Conservation (phyloP, 92 coral and sea anemone species). For the Palythoa caribaeorum region DNA sequence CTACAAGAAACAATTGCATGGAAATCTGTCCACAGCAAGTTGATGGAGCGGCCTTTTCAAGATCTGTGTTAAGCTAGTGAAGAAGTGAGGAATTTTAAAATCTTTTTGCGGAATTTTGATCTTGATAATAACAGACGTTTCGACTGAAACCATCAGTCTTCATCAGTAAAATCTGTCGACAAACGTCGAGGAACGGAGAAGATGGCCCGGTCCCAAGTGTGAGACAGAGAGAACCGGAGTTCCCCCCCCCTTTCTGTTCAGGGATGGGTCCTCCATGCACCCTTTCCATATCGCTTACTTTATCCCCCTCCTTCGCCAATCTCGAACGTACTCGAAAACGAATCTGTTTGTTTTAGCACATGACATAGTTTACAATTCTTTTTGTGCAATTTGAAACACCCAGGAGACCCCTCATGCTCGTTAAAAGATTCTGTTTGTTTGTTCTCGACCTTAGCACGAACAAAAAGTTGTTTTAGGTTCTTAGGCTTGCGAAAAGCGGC, state of each 20-base stretch:
- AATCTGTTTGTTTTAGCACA: neutral
- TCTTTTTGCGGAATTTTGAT: too few species aligned
- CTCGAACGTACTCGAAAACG: neutral
- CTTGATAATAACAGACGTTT: too few species aligned
- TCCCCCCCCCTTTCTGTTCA: too few species aligned
- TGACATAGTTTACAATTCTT: neutral
- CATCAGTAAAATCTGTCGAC: too few species aligned
- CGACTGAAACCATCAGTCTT: too few species aligned
- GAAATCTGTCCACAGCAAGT: slow-evolving; percentile 41
- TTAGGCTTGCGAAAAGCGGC: neutral
- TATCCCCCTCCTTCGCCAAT: too few species aligned
- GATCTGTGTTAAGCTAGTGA: slow-evolving; percentile 41
- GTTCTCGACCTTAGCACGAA: neutral
- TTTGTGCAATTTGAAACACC: neutral
- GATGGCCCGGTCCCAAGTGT: too few species aligned
- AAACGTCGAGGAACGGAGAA: too few species aligned
- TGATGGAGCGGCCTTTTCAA: slow-evolving; percentile 66
- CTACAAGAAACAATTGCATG: slow-evolving; percentile 15
- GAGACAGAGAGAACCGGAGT: too few species aligned
- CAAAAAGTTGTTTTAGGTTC: neutral
- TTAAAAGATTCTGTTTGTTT: neutral
- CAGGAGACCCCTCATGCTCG: neutral
- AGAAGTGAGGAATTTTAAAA: too few species aligned
- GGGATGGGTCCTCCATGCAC: too few species aligned
- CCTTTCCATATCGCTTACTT: too few species aligned